Evolutionary conservation across 2,113 vertebrate genomes (phyloP).

Genomic region (Mandrillus leucophaeus): DNA sequence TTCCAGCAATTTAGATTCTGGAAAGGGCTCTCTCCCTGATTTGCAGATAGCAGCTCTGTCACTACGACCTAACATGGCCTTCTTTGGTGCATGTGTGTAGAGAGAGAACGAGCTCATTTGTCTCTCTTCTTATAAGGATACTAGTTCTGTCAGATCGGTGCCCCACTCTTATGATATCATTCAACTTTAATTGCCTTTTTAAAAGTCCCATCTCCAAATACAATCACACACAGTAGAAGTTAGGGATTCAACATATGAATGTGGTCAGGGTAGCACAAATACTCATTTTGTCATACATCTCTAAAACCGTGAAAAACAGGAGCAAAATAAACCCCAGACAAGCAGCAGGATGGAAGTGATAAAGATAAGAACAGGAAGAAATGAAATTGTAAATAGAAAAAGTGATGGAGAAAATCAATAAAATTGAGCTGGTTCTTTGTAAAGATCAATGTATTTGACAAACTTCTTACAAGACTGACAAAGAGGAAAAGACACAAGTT

Average conservation of each 20-base stretch:
- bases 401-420: neutral
- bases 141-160: neutral
- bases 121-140: too few relatives aligned
- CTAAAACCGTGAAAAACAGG: neutral
- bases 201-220: neutral
- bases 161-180: neutral
- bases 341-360: neutral
- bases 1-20: neutral
- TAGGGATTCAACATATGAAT: neutral
- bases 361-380: neutral
- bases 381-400: neutral
- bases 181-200: neutral
- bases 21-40: neutral
- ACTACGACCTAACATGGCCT: neutral
- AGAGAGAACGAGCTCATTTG: neutral
- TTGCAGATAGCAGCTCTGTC: fast-evolving
- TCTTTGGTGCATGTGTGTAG: neutral
- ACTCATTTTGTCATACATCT: neutral
- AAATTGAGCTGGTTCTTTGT: neutral
- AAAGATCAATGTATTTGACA: neutral
- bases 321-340: neutral
- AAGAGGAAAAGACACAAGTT: neutral
- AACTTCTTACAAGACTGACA: neutral
- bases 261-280: neutral
- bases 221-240: neutral